Conservation (phyloP, 2,888 invertebrate genomes). For the Platerodrilus igneus region DNA sequence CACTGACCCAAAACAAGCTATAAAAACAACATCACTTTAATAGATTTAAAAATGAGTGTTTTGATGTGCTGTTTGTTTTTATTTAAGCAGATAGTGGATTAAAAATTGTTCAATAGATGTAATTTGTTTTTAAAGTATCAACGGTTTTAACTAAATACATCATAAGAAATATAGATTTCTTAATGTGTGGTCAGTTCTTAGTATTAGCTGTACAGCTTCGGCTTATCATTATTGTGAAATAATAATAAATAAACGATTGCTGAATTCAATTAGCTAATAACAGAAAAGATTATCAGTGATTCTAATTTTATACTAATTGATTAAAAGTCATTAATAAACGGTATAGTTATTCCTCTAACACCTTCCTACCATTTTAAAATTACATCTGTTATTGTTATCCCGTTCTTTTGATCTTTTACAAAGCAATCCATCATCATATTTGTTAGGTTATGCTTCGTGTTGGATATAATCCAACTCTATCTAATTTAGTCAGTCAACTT, state of each 20-base stretch:
- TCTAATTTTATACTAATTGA: slow-evolving; percentile 19
- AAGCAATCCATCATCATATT: slow-evolving; percentile 28
- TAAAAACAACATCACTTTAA: too few species aligned
- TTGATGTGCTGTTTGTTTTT: too few species aligned
- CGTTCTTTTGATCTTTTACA: slow-evolving; percentile 26
- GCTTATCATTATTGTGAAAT: slow-evolving; percentile 31
- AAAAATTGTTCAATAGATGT: too few species aligned
- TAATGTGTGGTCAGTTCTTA: slow-evolving; percentile 4
- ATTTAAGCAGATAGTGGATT: too few species aligned
- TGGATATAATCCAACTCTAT: slow-evolving; percentile 25
- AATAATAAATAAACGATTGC: slow-evolving; percentile 31
- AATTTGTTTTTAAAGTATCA: too few species aligned
- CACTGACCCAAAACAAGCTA: too few species aligned
- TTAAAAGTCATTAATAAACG: slow-evolving; percentile 9
- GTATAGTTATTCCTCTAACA: slow-evolving; percentile 10
- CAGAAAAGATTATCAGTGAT: slow-evolving; percentile 5
- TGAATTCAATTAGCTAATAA: slow-evolving; percentile 29
- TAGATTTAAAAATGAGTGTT: too few species aligned
- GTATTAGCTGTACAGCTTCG: too few species aligned
- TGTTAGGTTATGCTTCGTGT: slow-evolving; percentile 26
- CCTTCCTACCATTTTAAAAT: slow-evolving; percentile 11
- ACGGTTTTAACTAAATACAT: too few species aligned
- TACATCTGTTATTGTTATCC: slow-evolving; percentile 20
- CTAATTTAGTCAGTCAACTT: slow-evolving; percentile 26
- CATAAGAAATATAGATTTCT: too few species aligned